Conservation (phyloP, 2,888 invertebrate genomes). For the Lochmaea crataegi region DNA sequence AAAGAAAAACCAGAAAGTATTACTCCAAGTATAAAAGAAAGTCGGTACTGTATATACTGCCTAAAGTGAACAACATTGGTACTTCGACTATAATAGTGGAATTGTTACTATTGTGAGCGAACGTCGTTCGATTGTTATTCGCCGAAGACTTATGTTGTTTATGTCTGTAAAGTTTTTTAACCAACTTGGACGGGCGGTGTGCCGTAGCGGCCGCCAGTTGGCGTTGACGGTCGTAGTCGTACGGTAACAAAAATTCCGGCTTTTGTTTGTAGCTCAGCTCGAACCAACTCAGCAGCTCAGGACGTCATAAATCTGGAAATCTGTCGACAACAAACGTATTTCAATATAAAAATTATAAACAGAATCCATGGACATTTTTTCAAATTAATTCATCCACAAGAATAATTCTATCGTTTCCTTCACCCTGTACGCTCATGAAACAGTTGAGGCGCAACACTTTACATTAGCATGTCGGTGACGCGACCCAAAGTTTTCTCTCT, state of each 20-base stretch:
- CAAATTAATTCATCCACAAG: no score
- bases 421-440: no score
- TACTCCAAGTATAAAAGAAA: slow-evolving; percentile 75
- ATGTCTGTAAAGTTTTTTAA: slow-evolving; percentile 68
- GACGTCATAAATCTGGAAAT: slow-evolving; percentile 88
- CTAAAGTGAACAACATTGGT: slow-evolving; percentile 73
- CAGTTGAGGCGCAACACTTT: no score
- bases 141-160: slow-evolving; percentile 58
- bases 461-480: no score
- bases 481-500: no score
- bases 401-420: no score
- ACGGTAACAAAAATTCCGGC: slow-evolving; percentile 61
- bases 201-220: slow-evolving; percentile 7
- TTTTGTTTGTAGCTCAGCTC: slow-evolving; percentile 60
- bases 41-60: slow-evolving; percentile 76
- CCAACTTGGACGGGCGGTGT: slow-evolving; percentile 36
- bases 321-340: slow-evolving; percentile 58
- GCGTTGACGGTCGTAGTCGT: slow-evolving; percentile 49
- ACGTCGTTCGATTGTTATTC: slow-evolving; percentile 20
- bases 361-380: no score
- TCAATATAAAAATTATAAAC: background rate
- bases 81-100: slow-evolving; percentile 69
- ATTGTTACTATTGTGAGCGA: slow-evolving; percentile 48
- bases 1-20: background rate
- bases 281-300: slow-evolving; percentile 65